Conservation (phyloP, 1,140 invertebrate species). For the Oryctes rhinoceros region DNA sequence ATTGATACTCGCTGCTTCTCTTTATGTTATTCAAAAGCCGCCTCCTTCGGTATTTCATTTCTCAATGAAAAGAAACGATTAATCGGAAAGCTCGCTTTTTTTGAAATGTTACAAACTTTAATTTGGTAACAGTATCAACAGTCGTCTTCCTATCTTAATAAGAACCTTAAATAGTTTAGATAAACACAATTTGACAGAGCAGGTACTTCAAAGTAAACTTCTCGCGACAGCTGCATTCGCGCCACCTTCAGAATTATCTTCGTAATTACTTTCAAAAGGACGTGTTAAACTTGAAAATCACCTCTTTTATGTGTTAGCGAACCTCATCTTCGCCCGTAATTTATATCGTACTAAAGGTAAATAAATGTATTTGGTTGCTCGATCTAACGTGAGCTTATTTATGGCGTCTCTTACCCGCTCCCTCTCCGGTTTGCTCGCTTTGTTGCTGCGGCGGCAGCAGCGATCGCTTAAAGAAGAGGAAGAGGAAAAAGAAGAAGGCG, state of each 20-base stretch:
- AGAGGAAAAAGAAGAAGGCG: not conserved
- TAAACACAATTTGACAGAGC: too few relatives aligned
- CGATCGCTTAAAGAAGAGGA: constrained; percentile 12
- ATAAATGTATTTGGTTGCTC: constrained; percentile 40
- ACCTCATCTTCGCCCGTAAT: constrained; percentile 20
- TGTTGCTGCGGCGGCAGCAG: not conserved
- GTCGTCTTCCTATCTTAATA: too few relatives aligned
- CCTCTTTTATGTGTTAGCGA: constrained; percentile 27
- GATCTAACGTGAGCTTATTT: constrained; percentile 43
- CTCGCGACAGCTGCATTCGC: too few relatives aligned
- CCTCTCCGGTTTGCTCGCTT: not conserved
- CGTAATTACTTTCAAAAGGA: constrained; percentile 34
- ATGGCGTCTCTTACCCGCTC: constrained; percentile 25
- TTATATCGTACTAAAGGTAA: constrained; percentile 37
- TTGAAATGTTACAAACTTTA: too few relatives aligned
- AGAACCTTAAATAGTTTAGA: too few relatives aligned
- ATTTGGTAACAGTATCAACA: too few relatives aligned
- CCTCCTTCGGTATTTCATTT: too few relatives aligned
- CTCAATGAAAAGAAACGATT: too few relatives aligned
- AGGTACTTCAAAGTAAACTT: too few relatives aligned
- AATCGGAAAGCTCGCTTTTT: too few relatives aligned
- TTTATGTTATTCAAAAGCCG: too few relatives aligned
- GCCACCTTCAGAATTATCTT: constrained; percentile 24
- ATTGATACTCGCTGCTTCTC: too few relatives aligned
- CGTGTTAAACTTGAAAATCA: constrained; percentile 34